A percentile compares a stretch with the other conserved stretches of the same genome.
phyloP scores from a whole-genome alignment of 1,140 invertebrate species.

The Temnothorax nylanderi region DNA sequence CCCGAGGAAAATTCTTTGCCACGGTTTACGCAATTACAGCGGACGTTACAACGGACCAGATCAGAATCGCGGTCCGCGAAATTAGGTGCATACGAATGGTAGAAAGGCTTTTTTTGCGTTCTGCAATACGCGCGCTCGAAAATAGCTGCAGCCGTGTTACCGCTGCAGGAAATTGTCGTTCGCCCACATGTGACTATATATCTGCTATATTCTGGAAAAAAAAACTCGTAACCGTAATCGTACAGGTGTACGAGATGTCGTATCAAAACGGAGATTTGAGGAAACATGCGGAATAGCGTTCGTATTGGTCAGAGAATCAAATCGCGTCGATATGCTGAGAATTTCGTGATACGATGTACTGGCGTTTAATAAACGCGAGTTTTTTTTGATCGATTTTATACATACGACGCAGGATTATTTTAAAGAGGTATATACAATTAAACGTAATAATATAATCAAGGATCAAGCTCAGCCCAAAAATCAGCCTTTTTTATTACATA shows the following conservation, averaged over 20 bases:
- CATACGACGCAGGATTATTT: neutral
- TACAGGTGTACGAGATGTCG: conserved; percentile 21
- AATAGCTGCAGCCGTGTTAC: neutral
- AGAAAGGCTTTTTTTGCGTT: conserved; percentile 10
- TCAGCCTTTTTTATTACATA: neutral
- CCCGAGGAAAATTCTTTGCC: conserved; percentile 32
- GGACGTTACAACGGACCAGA: conserved; percentile 2
- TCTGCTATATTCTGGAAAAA: neutral
- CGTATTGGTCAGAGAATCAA: neutral
- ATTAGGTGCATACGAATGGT: conserved; percentile 32
- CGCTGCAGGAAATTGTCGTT: conserved; percentile 34
- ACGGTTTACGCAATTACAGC: conserved; percentile 32
- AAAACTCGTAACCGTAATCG: conserved; percentile 7
- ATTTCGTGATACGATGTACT: conserved; percentile 13
- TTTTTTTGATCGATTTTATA: neutral
- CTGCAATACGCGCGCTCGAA: conserved; percentile 6
- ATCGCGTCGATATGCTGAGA: neutral
- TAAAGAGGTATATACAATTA: neutral
- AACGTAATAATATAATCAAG: neutral
- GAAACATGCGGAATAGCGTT: conserved; percentile 18
- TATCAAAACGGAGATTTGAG: conserved; percentile 22
- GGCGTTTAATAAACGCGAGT: neutral
- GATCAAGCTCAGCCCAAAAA: too few species aligned
- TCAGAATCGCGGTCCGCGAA: conserved; percentile 36
- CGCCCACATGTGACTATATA: neutral